Conservation (phyloP, 2,797 vertebrate genomes). For the Centroberyx gerrardi region DNA sequence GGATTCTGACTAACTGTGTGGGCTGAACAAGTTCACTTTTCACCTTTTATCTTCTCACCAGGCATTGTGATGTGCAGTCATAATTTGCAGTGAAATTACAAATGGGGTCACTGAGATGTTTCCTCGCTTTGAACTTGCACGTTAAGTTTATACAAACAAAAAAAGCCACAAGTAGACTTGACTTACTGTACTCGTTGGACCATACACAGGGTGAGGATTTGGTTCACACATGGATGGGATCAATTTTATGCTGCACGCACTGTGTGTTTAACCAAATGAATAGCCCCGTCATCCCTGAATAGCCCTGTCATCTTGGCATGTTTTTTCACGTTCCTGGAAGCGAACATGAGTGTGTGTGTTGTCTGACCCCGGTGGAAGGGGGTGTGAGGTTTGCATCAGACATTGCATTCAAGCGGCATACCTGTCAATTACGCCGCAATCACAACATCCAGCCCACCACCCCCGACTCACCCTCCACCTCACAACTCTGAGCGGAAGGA, state of each 20-base stretch:
- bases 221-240: conserved; percentile 30
- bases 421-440: conserved; percentile 76
- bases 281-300: conserved; percentile 43
- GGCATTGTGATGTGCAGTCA: neutral
- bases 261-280: conserved; percentile 49
- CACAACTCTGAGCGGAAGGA: conserved; percentile 74
- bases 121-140: neutral
- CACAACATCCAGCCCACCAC: conserved; percentile 61
- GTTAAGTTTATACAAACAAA: neutral
- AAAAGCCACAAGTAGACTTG: neutral
- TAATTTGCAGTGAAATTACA: conserved; percentile 11
- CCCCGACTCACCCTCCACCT: conserved; percentile 47
- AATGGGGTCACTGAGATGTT: neutral
- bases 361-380: conserved; percentile 20
- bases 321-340: conserved; percentile 59
- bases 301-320: conserved; percentile 60
- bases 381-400: conserved; percentile 48
- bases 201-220: neutral
- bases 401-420: conserved; percentile 61
- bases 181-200: neutral
- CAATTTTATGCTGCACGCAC: conserved; percentile 35
- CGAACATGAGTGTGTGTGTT: conserved; percentile 39
- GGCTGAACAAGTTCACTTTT: neutral
- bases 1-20: neutral
- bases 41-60: neutral